Percentiles rank a stretch among this genome's conserved stretches.
phyloP scores from a whole-genome alignment of 2,888 invertebrate genomes.

The Cataglyphis cursor region DNA sequence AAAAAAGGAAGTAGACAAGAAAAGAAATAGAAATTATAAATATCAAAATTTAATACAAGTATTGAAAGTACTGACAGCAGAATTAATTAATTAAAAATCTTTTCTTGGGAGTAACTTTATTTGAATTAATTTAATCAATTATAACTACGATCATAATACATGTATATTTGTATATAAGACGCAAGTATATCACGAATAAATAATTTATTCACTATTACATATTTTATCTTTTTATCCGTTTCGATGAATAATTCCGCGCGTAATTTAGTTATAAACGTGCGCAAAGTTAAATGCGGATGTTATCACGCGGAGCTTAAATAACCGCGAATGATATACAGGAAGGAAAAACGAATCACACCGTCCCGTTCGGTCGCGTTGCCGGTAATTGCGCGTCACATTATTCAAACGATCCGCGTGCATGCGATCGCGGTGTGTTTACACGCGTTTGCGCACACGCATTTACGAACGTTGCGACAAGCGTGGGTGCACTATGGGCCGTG shows the following conservation, averaged over 20 bases:
- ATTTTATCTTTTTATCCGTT: slow-evolving; percentile 20
- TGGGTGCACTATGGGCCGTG: slow-evolving; percentile 64
- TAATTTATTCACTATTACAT: not conserved
- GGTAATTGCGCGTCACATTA: slow-evolving; percentile 78
- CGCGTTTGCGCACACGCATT: slow-evolving; percentile 72
- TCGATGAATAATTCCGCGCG: slow-evolving; percentile 25
- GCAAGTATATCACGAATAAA: not conserved
- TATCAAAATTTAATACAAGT: slow-evolving; percentile 1
- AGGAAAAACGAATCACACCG: slow-evolving; percentile 70
- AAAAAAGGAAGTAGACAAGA: not conserved
- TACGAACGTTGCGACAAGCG: slow-evolving; percentile 58
- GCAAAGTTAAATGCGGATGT: slow-evolving; percentile 32
- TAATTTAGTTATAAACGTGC: slow-evolving; percentile 43
- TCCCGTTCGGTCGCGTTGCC: slow-evolving; percentile 67
- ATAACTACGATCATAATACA: not conserved
- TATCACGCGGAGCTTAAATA: slow-evolving; percentile 49
- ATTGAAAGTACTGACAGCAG: not conserved
- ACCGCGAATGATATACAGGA: slow-evolving; percentile 43
- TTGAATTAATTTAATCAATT: slow-evolving; percentile 3
- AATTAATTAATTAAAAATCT: not conserved
- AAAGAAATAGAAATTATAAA: not conserved
- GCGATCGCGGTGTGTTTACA: slow-evolving; percentile 70
- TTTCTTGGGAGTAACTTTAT: not conserved
- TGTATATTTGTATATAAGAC: not conserved
- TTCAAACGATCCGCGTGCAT: slow-evolving; percentile 77